These are phyloP conservation scores for Stegostoma tigrinum DNA, from an alignment of 2,113 vertebrate species.

Conservation along the genomic window DNA sequence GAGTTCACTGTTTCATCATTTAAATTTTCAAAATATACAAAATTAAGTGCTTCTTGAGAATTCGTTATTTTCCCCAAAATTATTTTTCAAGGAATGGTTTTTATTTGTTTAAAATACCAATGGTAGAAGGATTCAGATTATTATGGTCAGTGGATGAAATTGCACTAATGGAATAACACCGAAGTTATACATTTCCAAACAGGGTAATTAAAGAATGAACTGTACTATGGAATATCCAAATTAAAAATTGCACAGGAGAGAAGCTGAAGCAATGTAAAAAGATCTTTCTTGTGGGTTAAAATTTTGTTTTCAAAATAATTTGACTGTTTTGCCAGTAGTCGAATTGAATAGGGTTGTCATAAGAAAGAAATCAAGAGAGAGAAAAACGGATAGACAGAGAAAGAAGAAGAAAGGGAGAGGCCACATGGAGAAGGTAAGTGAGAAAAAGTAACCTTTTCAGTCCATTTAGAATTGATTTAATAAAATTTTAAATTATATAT, in stretches of 20 bases:
- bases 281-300: background rate
- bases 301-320: background rate
- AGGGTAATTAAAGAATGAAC: background rate
- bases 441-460: background rate
- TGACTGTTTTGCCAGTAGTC: background rate
- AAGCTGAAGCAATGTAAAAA: background rate
- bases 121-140: background rate
- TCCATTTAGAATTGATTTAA: constrained; percentile 25
- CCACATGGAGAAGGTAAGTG: constrained; percentile 22
- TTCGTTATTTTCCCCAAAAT: background rate
- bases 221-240: background rate
- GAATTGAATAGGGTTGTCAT: background rate
- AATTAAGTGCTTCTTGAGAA: background rate
- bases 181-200: background rate
- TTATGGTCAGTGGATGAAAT: background rate
- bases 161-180: background rate
- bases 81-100: background rate
- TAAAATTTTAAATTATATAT: constrained; percentile 24
- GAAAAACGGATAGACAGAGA: background rate
- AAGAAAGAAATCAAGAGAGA: background rate
- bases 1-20: background rate
- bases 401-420: background rate
- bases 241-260: background rate
- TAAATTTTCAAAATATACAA: background rate
- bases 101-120: background rate